Conservation (phyloP, 1,140 invertebrate genomes). For the Drosophila quadrilineata region DNA sequence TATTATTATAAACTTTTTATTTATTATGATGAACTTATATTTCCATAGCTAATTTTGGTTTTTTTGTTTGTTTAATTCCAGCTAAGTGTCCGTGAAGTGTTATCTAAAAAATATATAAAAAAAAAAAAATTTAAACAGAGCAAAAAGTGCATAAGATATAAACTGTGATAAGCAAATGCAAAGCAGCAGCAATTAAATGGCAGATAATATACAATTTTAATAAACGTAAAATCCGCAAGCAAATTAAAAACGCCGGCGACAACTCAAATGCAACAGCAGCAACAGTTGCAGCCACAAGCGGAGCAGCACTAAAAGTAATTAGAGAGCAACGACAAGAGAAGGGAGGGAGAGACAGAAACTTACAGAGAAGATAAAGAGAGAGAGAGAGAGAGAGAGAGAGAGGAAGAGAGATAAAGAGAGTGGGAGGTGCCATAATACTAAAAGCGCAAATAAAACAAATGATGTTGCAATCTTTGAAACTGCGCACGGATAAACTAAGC, state of each 20-base stretch:
- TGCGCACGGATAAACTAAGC: conserved; percentile 73
- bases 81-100: conserved; percentile 21
- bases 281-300: conserved; percentile 47
- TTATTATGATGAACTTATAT: too few species aligned
- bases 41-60: too few species aligned
- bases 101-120: conserved; percentile 8
- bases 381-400: not conserved
- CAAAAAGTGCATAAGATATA: conserved; percentile 36
- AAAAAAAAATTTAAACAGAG: conserved; percentile 9
- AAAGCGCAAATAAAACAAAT: conserved; percentile 64
- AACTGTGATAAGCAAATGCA: conserved; percentile 70
- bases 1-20: too few species aligned
- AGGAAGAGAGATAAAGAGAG: not conserved
- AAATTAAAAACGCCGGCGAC: conserved; percentile 67
- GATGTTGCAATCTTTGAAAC: conserved; percentile 80
- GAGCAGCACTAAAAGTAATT: conserved; percentile 64
- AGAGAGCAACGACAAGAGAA: conserved; percentile 34
- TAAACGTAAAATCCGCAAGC: conserved; percentile 67
- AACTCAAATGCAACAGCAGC: conserved; percentile 56
- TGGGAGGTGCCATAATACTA: conserved; percentile 34
- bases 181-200: conserved; percentile 24
- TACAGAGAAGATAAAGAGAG: not conserved
- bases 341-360: not conserved
- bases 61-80: conserved; percentile 22
- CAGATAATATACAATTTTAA: conserved; percentile 75